phyloP scores from a whole-genome alignment of 1,140 invertebrate species.

The Anastatus disparis region DNA sequence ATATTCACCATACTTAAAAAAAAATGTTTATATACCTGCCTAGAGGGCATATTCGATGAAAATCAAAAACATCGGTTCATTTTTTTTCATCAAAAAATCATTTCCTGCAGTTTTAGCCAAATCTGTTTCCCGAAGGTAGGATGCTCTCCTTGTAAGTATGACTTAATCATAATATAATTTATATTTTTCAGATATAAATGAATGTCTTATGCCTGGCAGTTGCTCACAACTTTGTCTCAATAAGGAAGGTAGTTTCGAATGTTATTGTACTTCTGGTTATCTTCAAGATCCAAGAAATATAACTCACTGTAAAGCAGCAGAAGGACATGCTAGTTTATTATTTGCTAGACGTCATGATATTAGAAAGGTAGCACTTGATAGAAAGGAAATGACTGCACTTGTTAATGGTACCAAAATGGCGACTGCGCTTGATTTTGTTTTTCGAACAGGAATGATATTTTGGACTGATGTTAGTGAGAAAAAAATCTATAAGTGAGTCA shows the following conservation, averaged over 20 bases:
- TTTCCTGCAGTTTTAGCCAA: no score
- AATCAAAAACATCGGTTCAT: no score
- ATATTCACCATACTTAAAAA: no score
- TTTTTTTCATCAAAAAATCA: no score
- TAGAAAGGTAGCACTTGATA: conserved; percentile 88
- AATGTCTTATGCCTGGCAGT: conserved; percentile 86
- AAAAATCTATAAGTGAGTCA: conserved; percentile 85
- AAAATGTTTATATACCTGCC: no score
- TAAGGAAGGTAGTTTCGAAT: conserved; percentile 91
- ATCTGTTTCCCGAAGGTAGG: no score
- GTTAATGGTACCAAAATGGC: conserved; percentile 88
- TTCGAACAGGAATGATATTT: conserved; percentile 90
- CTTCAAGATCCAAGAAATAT: conserved; percentile 83
- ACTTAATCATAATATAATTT: conserved; percentile 27
- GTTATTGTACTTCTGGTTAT: conserved; percentile 90
- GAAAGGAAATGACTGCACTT: conserved; percentile 89
- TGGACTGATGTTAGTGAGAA: conserved; percentile 94
- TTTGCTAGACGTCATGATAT: conserved; percentile 89
- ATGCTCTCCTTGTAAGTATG: no score
- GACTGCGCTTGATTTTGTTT: conserved; percentile 89
- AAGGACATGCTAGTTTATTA: conserved; percentile 85
- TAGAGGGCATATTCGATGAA: no score
- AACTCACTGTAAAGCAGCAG: conserved; percentile 86
- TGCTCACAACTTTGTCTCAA: conserved; percentile 96
- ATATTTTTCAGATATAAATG: conserved; percentile 91